Percentiles rank a stretch among this genome's conserved stretches.
Conservation (phyloP, 1,140 invertebrate species). For the Epicauta chinensis region DNA sequence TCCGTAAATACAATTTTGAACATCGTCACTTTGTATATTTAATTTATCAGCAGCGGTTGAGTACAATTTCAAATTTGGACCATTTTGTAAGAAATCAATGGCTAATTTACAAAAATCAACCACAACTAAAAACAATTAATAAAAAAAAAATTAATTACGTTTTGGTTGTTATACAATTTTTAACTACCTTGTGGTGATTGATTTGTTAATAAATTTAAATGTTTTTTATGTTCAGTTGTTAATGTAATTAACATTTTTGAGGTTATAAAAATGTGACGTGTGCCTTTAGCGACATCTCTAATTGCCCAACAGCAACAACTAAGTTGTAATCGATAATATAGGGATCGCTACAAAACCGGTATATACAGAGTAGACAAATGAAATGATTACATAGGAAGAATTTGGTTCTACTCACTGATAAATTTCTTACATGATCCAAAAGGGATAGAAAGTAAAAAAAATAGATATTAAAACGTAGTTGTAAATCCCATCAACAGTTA, state of each 20-base stretch:
- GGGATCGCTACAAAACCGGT: no score
- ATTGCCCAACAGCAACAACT: no score
- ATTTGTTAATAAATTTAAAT: constrained; percentile 32
- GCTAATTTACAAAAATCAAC: constrained; percentile 60
- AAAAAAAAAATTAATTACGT: constrained; percentile 3
- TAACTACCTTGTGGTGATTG: constrained; percentile 34
- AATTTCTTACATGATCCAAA: no score
- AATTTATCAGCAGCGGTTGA: constrained; percentile 51
- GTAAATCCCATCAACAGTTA: no score
- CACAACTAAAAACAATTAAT: constrained; percentile 51
- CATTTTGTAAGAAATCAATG: constrained; percentile 55
- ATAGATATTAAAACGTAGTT: no score
- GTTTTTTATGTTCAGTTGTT: constrained; percentile 37
- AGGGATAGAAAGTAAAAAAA: no score
- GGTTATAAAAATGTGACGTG: no score
- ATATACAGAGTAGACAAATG: no score
- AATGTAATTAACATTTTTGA: constrained; percentile 37
- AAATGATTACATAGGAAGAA: no score
- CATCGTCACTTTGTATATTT: constrained; percentile 42
- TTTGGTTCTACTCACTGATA: no score
- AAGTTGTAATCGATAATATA: no score
- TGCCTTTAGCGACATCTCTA: not conserved
- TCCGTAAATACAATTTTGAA: constrained; percentile 48
- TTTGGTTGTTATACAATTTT: constrained; percentile 1
- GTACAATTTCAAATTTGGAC: constrained; percentile 53